Percentiles rank a stretch among this genome's conserved stretches.
These are phyloP conservation scores for Arvicanthis niloticus DNA, from an alignment of 2,113 vertebrate genomes.

Conservation along the genomic window DNA sequence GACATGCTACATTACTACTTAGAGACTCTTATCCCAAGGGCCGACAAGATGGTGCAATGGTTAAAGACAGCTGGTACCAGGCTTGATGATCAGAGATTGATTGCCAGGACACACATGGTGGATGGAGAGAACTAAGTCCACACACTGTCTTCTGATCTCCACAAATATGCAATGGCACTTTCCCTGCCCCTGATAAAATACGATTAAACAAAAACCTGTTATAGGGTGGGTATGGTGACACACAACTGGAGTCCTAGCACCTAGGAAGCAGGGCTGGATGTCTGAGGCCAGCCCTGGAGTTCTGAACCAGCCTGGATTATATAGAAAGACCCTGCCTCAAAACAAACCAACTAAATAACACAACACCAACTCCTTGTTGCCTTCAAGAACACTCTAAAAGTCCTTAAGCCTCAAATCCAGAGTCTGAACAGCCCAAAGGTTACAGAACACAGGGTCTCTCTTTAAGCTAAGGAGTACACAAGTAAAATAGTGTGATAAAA, in stretches of 20 bases:
- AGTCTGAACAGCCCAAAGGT: not conserved
- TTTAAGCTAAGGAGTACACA: not conserved
- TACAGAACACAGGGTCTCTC: not conserved
- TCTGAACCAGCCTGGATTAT: too few relatives aligned
- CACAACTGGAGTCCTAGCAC: not conserved
- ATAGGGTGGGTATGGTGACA: not conserved
- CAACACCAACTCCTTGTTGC: not conserved
- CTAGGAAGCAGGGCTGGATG: not conserved
- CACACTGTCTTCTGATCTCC: not conserved
- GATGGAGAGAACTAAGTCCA: not conserved
- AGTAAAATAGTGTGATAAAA: constrained; percentile 6
- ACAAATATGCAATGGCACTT: not conserved
- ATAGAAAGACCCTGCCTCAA: not conserved
- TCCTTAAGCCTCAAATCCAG: not conserved
- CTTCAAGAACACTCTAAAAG: not conserved
- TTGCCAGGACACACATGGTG: too few relatives aligned
- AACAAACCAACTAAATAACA: not conserved
- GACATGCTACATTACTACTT: not conserved
- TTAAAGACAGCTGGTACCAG: too few relatives aligned
- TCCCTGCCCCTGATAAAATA: not conserved
- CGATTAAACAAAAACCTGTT: not conserved
- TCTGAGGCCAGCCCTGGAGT: not conserved
- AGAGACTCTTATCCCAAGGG: not conserved
- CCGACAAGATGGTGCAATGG: not conserved
- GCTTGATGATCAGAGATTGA: not conserved